These are phyloP conservation scores for Vanessa tameamea DNA, from an alignment of 1,140 invertebrate species.

Conservation along the genomic window DNA sequence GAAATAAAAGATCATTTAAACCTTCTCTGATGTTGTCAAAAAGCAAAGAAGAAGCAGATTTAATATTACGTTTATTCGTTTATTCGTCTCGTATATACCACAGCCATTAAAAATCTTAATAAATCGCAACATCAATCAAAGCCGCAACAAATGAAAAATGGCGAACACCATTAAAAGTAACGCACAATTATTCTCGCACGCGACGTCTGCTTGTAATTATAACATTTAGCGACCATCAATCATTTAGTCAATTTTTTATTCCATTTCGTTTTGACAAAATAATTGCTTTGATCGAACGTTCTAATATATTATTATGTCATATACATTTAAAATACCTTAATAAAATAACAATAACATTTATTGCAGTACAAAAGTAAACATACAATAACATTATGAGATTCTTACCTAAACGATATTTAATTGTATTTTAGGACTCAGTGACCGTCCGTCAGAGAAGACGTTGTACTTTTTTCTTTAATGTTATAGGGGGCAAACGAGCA, in stretches of 20 bases:
- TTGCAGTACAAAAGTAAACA: too few species aligned
- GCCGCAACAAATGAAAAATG: constrained; percentile 65
- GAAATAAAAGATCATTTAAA: neutral
- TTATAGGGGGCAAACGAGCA: too few species aligned
- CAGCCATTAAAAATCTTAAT: constrained; percentile 60
- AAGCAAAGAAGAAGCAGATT: neutral
- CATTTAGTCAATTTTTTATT: constrained; percentile 51
- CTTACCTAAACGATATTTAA: too few species aligned
- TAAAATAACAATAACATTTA: too few species aligned
- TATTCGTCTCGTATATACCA: neutral
- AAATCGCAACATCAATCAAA: constrained; percentile 69
- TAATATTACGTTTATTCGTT: neutral
- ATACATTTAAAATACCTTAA: neutral
- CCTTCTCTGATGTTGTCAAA: neutral
- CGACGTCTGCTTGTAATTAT: constrained; percentile 61
- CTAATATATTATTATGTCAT: neutral
- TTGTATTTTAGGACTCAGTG: too few species aligned
- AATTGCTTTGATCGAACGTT: constrained; percentile 32
- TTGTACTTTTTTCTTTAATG: too few species aligned
- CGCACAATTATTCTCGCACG: constrained; percentile 60
- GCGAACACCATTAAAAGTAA: constrained; percentile 60
- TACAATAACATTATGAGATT: too few species aligned
- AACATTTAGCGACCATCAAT: constrained; percentile 63
- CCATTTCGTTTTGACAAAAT: constrained; percentile 40
- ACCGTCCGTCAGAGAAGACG: too few species aligned